Evolutionary conservation across 1,140 invertebrate genomes (phyloP).

Genomic region (Acromyrmex charruanus): DNA sequence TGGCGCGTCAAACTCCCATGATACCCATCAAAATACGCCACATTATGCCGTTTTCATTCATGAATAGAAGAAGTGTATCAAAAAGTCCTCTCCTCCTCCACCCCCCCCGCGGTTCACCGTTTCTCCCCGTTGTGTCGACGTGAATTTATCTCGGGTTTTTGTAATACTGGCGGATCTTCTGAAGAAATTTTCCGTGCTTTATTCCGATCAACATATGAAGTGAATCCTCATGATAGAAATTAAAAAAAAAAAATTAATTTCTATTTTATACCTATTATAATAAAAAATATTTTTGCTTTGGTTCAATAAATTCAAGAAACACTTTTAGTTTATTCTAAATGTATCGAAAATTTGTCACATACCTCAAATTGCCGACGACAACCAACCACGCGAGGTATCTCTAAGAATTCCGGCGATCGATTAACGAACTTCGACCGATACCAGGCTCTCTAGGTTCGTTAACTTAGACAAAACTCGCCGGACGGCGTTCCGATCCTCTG

Average conservation of each 20-base stretch:
- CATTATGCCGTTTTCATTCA: slow-evolving; percentile 42
- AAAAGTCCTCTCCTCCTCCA: slow-evolving; percentile 3
- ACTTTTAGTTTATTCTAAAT: slow-evolving; percentile 18
- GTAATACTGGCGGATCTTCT: background rate
- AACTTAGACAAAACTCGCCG: slow-evolving; percentile 58
- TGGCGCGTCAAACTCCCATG: slow-evolving; percentile 42
- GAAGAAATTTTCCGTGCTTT: slow-evolving; percentile 13
- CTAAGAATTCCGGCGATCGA: slow-evolving; percentile 56
- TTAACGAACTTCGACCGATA: slow-evolving; percentile 53
- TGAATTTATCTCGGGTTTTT: slow-evolving; percentile 4
- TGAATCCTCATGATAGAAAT: slow-evolving; percentile 6
- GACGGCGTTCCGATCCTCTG: slow-evolving; percentile 29
- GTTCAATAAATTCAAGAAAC: background rate
- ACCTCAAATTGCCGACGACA: background rate
- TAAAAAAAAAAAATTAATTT: slow-evolving; percentile 5
- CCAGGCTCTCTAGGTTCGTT: slow-evolving; percentile 23
- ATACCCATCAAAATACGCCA: slow-evolving; percentile 53
- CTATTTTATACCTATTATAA: background rate
- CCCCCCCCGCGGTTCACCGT: background rate
- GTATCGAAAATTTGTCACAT: slow-evolving; percentile 50
- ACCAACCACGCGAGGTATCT: slow-evolving; percentile 18
- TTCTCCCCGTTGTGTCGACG: background rate
- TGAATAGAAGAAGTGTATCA: slow-evolving; percentile 38
- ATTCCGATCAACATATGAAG: background rate
- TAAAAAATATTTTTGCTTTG: background rate